phyloP scores from a whole-genome alignment of 2,888 invertebrate genomes.

The Eulithis prunata region DNA sequence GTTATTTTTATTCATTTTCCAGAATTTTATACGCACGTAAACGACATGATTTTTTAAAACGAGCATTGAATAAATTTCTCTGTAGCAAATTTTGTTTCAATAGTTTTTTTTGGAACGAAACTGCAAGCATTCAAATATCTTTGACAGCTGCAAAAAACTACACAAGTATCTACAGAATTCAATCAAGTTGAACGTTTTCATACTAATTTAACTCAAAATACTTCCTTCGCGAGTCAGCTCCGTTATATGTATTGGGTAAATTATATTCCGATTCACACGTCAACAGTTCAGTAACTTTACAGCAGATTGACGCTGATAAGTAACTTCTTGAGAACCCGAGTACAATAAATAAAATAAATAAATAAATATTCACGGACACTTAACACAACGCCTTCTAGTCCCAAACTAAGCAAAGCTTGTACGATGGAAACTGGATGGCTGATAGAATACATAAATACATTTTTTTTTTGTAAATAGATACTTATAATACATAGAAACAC shows the following conservation, averaged over 20 bases:
- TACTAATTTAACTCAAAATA: too few relatives aligned
- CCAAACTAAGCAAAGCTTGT: too few relatives aligned
- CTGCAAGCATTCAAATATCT: background rate
- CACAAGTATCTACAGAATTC: too few relatives aligned
- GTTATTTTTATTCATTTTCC: constrained; percentile 25
- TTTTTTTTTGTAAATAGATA: too few relatives aligned
- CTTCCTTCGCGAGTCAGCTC: background rate
- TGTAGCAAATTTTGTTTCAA: constrained; percentile 2
- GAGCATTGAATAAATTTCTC: constrained; percentile 13
- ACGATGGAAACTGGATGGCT: too few relatives aligned
- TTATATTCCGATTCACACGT: constrained; percentile 20
- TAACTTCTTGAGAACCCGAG: constrained; percentile 17
- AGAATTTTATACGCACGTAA: constrained; percentile 28
- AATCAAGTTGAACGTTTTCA: too few relatives aligned
- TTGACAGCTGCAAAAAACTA: background rate
- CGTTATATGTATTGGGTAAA: constrained; percentile 13
- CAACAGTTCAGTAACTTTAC: constrained; percentile 18
- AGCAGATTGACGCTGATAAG: constrained; percentile 15
- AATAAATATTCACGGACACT: too few relatives aligned
- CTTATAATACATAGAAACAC: too few relatives aligned
- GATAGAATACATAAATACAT: too few relatives aligned
- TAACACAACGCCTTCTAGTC: too few relatives aligned
- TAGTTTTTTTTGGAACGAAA: constrained; percentile 2
- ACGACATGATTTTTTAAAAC: background rate
- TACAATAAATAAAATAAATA: too few relatives aligned